phyloP scores from a whole-genome alignment of 2,113 vertebrate species.

The Malurus elegans region DNA sequence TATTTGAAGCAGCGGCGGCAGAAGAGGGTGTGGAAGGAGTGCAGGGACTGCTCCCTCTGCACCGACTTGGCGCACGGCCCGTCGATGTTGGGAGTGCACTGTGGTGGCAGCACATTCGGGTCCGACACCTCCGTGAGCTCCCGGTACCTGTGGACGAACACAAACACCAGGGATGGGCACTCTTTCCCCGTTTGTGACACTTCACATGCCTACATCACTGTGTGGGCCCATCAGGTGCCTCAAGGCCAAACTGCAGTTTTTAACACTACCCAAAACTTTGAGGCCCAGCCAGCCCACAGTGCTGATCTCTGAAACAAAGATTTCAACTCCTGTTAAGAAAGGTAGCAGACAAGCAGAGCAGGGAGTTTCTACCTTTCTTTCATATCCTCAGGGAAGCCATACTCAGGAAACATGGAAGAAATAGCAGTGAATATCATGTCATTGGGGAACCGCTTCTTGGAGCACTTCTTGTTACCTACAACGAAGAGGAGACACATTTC shows the following conservation, averaged over 20 bases:
- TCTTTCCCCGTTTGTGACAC: accelerated
- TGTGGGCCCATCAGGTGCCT: accelerated
- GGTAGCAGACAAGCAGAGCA: neutral
- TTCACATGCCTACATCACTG: accelerated
- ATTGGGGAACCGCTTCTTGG: slow-evolving; percentile 86
- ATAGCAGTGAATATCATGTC: slow-evolving; percentile 98
- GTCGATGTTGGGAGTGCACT: slow-evolving; percentile 97
- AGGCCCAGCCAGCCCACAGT: neutral
- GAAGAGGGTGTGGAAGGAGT: slow-evolving; percentile 98
- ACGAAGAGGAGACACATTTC: neutral
- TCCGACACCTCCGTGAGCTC: slow-evolving; percentile 89
- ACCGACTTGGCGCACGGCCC: slow-evolving; percentile 94
- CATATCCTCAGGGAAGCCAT: slow-evolving; percentile 92
- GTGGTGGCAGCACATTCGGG: slow-evolving; percentile 86
- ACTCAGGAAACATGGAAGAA: slow-evolving; percentile 97
- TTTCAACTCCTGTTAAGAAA: neutral
- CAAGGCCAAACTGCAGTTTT: neutral
- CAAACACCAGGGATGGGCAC: neutral
- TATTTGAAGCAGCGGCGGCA: slow-evolving; percentile 99
- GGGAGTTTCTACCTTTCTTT: slow-evolving; percentile 88
- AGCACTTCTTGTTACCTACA: slow-evolving; percentile 81
- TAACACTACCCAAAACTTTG: accelerated
- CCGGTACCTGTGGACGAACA: slow-evolving; percentile 81
- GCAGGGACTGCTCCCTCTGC: slow-evolving; percentile 93
- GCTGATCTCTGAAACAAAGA: neutral